phyloP scores from a whole-genome alignment of 2,113 vertebrate species.

The Etheostoma cragini region DNA sequence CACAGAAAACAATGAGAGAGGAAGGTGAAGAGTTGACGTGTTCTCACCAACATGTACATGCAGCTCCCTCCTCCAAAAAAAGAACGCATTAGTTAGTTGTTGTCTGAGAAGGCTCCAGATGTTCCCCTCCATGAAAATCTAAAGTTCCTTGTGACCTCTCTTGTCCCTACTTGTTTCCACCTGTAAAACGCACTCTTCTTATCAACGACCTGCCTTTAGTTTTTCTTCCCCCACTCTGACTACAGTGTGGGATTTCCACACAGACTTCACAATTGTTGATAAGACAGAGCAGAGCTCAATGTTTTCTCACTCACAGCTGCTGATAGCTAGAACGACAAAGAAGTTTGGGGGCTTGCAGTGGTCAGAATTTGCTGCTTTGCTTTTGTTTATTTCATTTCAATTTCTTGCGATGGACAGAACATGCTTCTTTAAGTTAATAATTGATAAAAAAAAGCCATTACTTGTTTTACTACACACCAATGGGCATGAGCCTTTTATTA shows the following conservation, averaged over 20 bases:
- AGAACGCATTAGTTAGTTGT: too few relatives aligned
- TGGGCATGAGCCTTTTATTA: background rate
- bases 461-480: background rate
- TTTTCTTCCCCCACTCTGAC: slow-evolving; percentile 17
- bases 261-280: slow-evolving; percentile 51
- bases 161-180: slow-evolving; percentile 5
- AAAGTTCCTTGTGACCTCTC: slow-evolving; percentile 34
- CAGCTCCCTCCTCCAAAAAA: background rate
- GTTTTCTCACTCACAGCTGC: background rate
- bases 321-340: background rate
- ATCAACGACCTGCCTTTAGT: slow-evolving; percentile 3
- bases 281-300: slow-evolving; percentile 19
- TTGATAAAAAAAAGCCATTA: background rate
- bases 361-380: background rate
- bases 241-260: slow-evolving; percentile 39
- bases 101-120: slow-evolving; percentile 26
- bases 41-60: background rate
- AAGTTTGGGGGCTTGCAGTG: background rate
- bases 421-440: background rate
- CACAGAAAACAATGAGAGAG: slow-evolving; percentile 38
- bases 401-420: background rate
- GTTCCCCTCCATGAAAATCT: slow-evolving; percentile 28
- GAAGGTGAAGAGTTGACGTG: slow-evolving; percentile 53
- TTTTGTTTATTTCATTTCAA: background rate
- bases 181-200: background rate